A percentile compares a stretch with the other conserved stretches of the same genome.
phyloP scores from a whole-genome alignment of 2,797 vertebrate genomes.

The Fistularia tabacaria region DNA sequence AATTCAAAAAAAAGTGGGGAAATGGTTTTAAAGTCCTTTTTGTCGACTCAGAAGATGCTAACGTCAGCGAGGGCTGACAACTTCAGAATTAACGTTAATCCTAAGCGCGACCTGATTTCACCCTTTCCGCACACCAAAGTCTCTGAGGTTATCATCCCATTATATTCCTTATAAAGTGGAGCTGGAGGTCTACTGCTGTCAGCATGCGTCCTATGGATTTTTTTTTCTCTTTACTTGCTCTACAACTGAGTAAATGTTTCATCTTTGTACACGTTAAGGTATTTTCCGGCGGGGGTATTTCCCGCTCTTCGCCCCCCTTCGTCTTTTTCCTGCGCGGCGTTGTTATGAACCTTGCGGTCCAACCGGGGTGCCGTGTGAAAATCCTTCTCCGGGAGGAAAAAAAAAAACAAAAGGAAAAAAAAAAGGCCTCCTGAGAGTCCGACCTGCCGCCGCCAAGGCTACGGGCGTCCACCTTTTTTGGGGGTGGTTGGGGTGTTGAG shows the following conservation, averaged over 20 bases:
- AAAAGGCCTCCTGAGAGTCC: background rate
- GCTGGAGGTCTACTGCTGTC: constrained; percentile 57
- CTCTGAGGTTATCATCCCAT: background rate
- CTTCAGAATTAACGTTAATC: no score
- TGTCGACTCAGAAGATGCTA: no score
- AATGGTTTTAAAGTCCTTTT: no score
- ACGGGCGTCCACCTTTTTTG: no score
- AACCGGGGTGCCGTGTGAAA: background rate
- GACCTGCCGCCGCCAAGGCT: no score
- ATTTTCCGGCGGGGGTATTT: constrained; percentile 1
- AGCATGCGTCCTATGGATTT: constrained; percentile 62
- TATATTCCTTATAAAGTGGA: constrained; percentile 36
- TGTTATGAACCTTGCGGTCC: no score
- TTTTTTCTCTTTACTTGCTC: constrained; percentile 32
- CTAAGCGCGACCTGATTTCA: no score
- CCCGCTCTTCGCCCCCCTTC: no score
- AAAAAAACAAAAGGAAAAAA: background rate
- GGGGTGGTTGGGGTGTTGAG: no score
- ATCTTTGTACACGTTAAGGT: constrained; percentile 43
- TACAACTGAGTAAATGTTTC: constrained; percentile 43
- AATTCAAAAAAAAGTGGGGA: no score
- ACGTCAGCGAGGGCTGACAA: no score
- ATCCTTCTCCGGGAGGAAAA: background rate
- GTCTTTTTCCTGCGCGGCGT: no score
- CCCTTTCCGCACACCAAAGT: background rate